Evolutionary conservation across 1,140 invertebrate genomes (phyloP).

Genomic region (Cydia strobilella): DNA sequence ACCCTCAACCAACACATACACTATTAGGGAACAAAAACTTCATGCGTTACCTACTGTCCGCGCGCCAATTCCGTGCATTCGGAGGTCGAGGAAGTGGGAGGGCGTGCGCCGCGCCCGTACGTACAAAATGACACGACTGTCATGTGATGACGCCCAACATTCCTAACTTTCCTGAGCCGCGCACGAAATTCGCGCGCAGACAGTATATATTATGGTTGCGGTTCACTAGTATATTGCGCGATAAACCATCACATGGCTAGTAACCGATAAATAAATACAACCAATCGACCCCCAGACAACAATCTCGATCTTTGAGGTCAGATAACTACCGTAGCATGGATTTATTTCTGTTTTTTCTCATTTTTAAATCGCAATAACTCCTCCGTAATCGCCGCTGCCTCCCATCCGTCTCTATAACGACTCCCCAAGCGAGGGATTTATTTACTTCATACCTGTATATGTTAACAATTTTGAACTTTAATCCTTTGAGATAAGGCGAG

Average conservation of each 20-base stretch:
- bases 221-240: too few relatives aligned
- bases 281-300: constrained; percentile 6
- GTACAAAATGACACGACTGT: too few relatives aligned
- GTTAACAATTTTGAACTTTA: neutral
- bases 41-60: too few relatives aligned
- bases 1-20: too few relatives aligned
- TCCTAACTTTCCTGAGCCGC: too few relatives aligned
- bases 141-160: too few relatives aligned
- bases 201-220: too few relatives aligned
- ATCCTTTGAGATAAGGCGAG: neutral
- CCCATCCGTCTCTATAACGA: constrained; percentile 18
- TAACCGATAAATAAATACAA: neutral
- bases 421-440: neutral
- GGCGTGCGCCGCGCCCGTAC: too few relatives aligned
- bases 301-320: constrained; percentile 7
- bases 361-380: constrained; percentile 16
- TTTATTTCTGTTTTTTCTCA: constrained; percentile 2
- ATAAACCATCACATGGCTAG: neutral
- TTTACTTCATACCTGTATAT: neutral
- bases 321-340: neutral
- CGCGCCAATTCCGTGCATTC: too few relatives aligned
- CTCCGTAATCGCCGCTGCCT: neutral
- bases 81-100: too few relatives aligned
- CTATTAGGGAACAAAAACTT: too few relatives aligned
- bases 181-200: too few relatives aligned